Base-by-base conservation (phyloP, 2,113 vertebrate genomes). In the Reinhardtius hippoglossoides region DNA sequence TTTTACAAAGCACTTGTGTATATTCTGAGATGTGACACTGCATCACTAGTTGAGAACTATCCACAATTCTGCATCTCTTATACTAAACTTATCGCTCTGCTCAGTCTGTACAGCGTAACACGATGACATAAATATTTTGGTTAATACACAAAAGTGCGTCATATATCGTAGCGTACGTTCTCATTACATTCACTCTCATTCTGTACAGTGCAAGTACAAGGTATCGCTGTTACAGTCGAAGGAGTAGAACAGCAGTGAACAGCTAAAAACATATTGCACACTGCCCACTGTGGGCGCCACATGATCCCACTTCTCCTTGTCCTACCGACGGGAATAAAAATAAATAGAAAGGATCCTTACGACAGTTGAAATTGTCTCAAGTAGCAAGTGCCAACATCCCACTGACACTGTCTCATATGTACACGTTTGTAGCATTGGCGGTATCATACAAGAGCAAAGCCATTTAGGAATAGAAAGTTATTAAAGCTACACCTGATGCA, bases 211-310 rank as follows among this genome's bases (percentile, higher is more conserved):
- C 35, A 78, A 65, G 61, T 15, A 78, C 42, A 67, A 67, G 26
- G 67, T 42, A 68, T 60, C 15, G 60, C 54, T 44, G 58, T 52
- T 73, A 76, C 50, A 80, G 15, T 74, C 67, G 56, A 70, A 67
- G 65, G 23, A 55, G 26, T 37, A 52, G 66, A 65, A 77, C 57
- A 74, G 54, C 54, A 60, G 67, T 71, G 35, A 20, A 75, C 37
- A 73, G 62, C 24, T 77, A 44, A 69, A 80, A 50, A 78, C 44
- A 75, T 86, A 91, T 83, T 90, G 85, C 90, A 92, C 71, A 62
- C 57, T 73, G 74, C 87, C 84, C 81, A 18, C 69, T 76, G 13
- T 69, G 46, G 63, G 23, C 35, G 27, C 50, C 56, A 75, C 46
- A 63, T 42, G 14, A 69, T 69, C 52, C 35, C 50, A 46, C 40